Percentiles rank a stretch among this genome's conserved stretches.
phyloP scores from a whole-genome alignment of 2,113 vertebrate genomes.

The Limanda limanda region DNA sequence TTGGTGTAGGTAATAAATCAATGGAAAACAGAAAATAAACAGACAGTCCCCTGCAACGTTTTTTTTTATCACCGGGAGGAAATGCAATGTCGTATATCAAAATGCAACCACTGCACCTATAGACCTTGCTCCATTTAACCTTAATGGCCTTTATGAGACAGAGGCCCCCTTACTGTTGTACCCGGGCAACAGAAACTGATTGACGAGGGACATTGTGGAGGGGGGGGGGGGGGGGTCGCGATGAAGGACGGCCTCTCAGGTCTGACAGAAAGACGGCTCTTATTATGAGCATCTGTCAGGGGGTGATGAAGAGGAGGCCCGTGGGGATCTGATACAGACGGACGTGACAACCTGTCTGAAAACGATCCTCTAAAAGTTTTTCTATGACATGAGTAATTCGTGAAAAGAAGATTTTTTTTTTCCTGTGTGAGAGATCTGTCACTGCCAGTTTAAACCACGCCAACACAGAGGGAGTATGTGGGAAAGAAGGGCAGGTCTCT shows the following conservation, averaged over 20 bases:
- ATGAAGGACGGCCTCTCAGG: conserved; percentile 68
- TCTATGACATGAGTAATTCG: conserved; percentile 53
- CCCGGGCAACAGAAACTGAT: conserved; percentile 58
- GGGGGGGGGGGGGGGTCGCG: conserved; percentile 42
- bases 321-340: conserved; percentile 50
- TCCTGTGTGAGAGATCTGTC: conserved; percentile 2
- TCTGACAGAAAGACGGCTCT: conserved; percentile 75
- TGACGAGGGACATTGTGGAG: conserved; percentile 50
- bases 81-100: conserved; percentile 51
- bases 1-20: background rate
- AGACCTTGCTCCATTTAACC: conserved; percentile 66
- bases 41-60: background rate
- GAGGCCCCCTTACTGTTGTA: conserved; percentile 36
- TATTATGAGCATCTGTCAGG: conserved; percentile 78
- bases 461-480: background rate
- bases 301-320: conserved; percentile 60
- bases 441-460: conserved; percentile 11
- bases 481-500: conserved; percentile 24
- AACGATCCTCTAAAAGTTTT: conserved; percentile 61
- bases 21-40: conserved; percentile 32
- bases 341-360: conserved; percentile 52
- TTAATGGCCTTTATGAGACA: conserved; percentile 41
- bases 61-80: conserved; percentile 15
- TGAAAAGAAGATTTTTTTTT: conserved; percentile 7
- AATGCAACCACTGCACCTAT: conserved; percentile 1